Conservation (phyloP, 2,888 invertebrate genomes). For the Epirrhoe tristata region DNA sequence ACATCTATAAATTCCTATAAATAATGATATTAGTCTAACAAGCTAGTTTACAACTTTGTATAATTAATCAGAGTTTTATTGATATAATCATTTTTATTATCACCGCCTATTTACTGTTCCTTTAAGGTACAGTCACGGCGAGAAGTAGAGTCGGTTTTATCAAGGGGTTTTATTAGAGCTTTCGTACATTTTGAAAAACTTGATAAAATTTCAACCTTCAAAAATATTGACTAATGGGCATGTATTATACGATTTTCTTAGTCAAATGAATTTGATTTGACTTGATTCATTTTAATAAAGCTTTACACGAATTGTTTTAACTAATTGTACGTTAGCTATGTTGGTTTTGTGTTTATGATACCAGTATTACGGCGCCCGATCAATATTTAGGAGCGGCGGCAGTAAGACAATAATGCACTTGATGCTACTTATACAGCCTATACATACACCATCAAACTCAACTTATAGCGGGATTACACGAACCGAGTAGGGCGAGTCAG, state of each 20-base stretch:
- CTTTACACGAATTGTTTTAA: no score
- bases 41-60: not conserved
- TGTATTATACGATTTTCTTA: no score
- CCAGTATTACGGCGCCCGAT: slow-evolving; percentile 53
- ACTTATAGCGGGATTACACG: not conserved
- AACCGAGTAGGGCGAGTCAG: not conserved
- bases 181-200: no score
- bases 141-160: not conserved
- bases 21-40: not conserved
- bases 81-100: slow-evolving; percentile 4
- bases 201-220: no score
- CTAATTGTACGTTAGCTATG: slow-evolving; percentile 3
- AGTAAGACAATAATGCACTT: slow-evolving; percentile 45
- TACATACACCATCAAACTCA: not conserved
- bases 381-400: slow-evolving; percentile 67
- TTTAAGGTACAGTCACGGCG: not conserved
- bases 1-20: not conserved
- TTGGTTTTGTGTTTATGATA: slow-evolving; percentile 19
- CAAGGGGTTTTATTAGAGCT: not conserved
- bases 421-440: not conserved
- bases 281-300: no score
- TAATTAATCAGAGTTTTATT: slow-evolving; percentile 16
- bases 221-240: no score
- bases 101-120: slow-evolving; percentile 8
- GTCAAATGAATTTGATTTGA: no score